phyloP scores from a whole-genome alignment of 2,888 invertebrate genomes.

The Chrysolina haemoptera region DNA sequence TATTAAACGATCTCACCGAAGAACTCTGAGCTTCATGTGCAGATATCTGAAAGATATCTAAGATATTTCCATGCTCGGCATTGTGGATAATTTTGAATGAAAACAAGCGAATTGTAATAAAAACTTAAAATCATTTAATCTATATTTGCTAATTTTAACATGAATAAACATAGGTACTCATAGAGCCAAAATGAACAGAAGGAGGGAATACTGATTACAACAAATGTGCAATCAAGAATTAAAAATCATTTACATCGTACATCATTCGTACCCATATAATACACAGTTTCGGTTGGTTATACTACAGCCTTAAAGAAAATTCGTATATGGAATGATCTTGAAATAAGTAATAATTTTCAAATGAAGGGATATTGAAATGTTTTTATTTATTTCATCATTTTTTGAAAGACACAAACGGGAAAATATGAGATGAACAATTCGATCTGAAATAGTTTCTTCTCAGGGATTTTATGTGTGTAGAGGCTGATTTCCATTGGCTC shows the following conservation, averaged over 20 bases:
- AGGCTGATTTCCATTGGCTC: too few relatives aligned
- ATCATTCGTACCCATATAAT: conserved; percentile 48
- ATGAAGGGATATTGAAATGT: too few relatives aligned
- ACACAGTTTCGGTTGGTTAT: conserved; percentile 42
- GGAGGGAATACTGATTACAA: conserved; percentile 55
- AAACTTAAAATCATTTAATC: conserved; percentile 66
- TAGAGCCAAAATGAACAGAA: conserved; percentile 57
- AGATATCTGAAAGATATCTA: background rate
- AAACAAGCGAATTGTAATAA: conserved; percentile 58
- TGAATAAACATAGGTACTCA: conserved; percentile 64
- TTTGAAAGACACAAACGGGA: too few relatives aligned
- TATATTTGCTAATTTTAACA: conserved; percentile 64
- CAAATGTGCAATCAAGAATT: conserved; percentile 55
- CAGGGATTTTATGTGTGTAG: too few relatives aligned
- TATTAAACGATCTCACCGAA: too few relatives aligned
- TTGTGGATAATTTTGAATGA: conserved; percentile 20
- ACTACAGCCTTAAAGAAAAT: conserved; percentile 25
- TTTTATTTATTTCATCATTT: too few relatives aligned
- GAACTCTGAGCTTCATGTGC: too few relatives aligned
- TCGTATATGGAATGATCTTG: too few relatives aligned
- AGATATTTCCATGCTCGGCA: background rate
- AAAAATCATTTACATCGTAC: conserved; percentile 54
- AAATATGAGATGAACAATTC: too few relatives aligned
- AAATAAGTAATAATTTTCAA: too few relatives aligned
- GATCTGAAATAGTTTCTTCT: too few relatives aligned